Percentiles rank a stretch among this genome's conserved stretches.
These are phyloP conservation scores for Drosophila peninsularis DNA, from an alignment of 2,888 invertebrate species.

Conservation along the genomic window DNA sequence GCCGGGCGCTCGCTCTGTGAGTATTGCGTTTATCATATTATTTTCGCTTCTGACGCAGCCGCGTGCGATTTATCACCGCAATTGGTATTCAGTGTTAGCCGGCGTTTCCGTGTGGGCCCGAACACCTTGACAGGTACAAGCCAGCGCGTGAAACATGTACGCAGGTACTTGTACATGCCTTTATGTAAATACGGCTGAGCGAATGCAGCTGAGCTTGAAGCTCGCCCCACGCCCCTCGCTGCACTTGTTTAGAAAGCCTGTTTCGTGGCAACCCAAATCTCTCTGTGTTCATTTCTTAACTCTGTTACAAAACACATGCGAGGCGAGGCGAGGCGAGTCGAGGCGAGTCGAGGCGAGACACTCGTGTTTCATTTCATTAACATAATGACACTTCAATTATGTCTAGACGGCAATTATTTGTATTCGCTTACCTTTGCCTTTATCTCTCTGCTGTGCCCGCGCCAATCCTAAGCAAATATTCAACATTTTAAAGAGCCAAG, in stretches of 20 bases:
- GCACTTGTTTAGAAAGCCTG: constrained; percentile 13
- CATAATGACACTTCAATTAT: constrained; percentile 58
- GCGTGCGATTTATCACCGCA: constrained; percentile 45
- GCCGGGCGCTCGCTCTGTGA: constrained; percentile 25
- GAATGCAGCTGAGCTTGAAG: constrained; percentile 27
- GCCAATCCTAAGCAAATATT: no score
- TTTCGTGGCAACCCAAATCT: constrained; percentile 5
- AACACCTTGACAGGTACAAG: constrained; percentile 55
- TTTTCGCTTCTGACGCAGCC: constrained; percentile 29
- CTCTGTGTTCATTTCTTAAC: constrained; percentile 1
- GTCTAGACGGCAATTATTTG: constrained; percentile 64
- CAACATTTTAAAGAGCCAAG: no score
- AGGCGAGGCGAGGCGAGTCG: background rate
- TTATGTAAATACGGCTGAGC: constrained; percentile 7
- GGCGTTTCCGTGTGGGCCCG: constrained; percentile 68
- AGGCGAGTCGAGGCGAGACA: background rate
- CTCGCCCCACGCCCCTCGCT: background rate
- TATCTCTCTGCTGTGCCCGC: constrained; percentile 6
- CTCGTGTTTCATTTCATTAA: constrained; percentile 20
- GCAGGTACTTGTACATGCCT: constrained; percentile 3
- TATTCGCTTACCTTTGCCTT: constrained; percentile 9
- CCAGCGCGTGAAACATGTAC: constrained; percentile 13
- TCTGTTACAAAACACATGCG: background rate
- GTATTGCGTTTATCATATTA: constrained; percentile 27
- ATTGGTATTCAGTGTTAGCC: constrained; percentile 33